A percentile compares a stretch with the other conserved stretches of the same genome.
These are phyloP conservation scores for Acronicta leporina DNA, from an alignment of 2,888 invertebrate genomes.

Conservation along the genomic window DNA sequence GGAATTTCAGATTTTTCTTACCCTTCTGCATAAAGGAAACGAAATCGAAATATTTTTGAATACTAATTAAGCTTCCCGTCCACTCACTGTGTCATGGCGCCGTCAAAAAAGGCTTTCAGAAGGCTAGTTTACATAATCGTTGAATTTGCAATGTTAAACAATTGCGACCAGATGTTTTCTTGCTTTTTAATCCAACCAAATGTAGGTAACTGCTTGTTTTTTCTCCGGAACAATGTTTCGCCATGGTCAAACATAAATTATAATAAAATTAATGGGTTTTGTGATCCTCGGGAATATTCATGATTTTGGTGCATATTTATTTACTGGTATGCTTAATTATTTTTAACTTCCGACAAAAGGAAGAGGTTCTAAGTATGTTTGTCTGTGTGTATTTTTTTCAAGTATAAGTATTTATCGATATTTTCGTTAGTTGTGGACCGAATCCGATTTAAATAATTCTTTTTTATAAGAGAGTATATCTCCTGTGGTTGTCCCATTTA, in stretches of 20 bases:
- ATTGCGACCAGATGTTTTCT: constrained; percentile 75
- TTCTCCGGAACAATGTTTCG: constrained; percentile 57
- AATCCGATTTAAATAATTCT: too few species aligned
- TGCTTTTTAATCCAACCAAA: constrained; percentile 72
- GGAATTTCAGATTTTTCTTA: constrained; percentile 54
- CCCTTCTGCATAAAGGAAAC: constrained; percentile 53
- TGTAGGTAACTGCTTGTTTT: constrained; percentile 59
- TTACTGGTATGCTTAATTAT: too few species aligned
- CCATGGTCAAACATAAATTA: constrained; percentile 65
- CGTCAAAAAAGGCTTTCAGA: constrained; percentile 78
- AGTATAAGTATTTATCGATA: too few species aligned
- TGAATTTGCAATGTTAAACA: constrained; percentile 87
- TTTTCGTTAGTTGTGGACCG: too few species aligned
- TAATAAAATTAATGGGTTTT: constrained; percentile 59
- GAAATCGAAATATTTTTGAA: constrained; percentile 79
- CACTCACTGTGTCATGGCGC: constrained; percentile 60
- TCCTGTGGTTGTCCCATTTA: too few species aligned
- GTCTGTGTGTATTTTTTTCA: too few species aligned
- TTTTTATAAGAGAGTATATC: too few species aligned
- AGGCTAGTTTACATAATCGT: constrained; percentile 86
- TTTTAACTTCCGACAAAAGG: too few species aligned
- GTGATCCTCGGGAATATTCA: constrained; percentile 17
- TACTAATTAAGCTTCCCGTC: constrained; percentile 76
- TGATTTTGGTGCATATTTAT: constrained; percentile 3
- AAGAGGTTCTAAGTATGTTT: too few species aligned